Conservation (phyloP, 2,113 vertebrate genomes). For the Saguinus midas region DNA sequence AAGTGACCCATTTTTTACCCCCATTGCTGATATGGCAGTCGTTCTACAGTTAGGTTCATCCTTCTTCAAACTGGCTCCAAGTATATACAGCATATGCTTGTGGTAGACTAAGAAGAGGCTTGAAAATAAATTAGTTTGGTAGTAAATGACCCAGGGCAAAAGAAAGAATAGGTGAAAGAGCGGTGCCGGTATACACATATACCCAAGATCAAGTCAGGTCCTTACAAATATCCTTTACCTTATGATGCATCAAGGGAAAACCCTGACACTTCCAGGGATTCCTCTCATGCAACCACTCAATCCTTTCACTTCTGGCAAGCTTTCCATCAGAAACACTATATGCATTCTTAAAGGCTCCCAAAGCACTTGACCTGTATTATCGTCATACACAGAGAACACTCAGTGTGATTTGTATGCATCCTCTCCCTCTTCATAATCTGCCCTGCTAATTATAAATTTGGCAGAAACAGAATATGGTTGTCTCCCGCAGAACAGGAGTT, state of each 20-base stretch:
- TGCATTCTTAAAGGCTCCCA: neutral
- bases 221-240: constrained; percentile 22
- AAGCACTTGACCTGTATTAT: neutral
- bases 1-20: neutral
- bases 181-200: neutral
- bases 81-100: neutral
- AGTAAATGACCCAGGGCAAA: neutral
- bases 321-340: neutral
- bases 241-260: neutral
- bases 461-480: neutral
- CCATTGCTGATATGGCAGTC: neutral
- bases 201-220: neutral
- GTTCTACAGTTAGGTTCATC: neutral
- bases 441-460: neutral
- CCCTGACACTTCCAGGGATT: neutral
- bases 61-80: neutral
- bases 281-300: neutral
- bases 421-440: neutral
- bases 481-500: neutral
- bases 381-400: neutral
- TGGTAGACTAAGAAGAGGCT: neutral
- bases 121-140: neutral
- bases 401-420: neutral
- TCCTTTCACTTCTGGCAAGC: neutral
- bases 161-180: neutral